Evolutionary conservation across 2,113 vertebrate species (phyloP).

Genomic region (Aspidoscelis tigris): DNA sequence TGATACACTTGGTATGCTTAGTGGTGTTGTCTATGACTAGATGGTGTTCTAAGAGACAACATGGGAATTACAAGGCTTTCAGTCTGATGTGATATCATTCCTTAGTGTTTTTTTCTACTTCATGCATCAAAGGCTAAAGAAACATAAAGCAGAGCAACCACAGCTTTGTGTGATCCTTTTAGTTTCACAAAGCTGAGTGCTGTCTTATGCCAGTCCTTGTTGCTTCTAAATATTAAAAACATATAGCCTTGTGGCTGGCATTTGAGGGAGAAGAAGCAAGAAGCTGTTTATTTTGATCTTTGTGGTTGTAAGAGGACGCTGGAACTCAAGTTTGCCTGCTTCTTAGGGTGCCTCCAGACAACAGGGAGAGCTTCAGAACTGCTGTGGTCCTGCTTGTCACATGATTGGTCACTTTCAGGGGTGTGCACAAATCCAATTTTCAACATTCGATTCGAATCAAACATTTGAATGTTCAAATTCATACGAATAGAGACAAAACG

Average conservation of each 20-base stretch:
- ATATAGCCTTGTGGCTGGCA: fast-evolving
- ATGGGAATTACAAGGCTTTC: slow-evolving; percentile 22
- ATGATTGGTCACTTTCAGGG: no score
- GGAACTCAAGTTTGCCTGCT: no score
- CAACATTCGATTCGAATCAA: no score
- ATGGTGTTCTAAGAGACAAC: not conserved
- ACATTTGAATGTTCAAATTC: no score
- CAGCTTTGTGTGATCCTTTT: not conserved
- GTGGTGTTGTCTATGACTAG: not conserved
- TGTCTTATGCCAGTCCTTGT: not conserved
- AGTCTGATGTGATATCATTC: not conserved
- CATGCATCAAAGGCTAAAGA: not conserved
- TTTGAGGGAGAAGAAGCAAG: not conserved
- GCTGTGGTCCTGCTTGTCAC: no score
- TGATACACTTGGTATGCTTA: not conserved
- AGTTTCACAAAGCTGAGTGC: not conserved
- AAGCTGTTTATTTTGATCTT: not conserved
- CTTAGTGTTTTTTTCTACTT: slow-evolving; percentile 4
- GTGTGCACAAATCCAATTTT: no score
- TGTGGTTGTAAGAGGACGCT: no score
- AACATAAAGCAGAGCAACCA: slow-evolving; percentile 19
- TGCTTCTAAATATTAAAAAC: not conserved
- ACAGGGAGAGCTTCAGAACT: no score
- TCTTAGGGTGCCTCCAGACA: no score
- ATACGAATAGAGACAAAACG: no score